These are phyloP conservation scores for Spizaetus ornatus DNA, from an alignment of 2,113 vertebrate species.

Conservation along the genomic window DNA sequence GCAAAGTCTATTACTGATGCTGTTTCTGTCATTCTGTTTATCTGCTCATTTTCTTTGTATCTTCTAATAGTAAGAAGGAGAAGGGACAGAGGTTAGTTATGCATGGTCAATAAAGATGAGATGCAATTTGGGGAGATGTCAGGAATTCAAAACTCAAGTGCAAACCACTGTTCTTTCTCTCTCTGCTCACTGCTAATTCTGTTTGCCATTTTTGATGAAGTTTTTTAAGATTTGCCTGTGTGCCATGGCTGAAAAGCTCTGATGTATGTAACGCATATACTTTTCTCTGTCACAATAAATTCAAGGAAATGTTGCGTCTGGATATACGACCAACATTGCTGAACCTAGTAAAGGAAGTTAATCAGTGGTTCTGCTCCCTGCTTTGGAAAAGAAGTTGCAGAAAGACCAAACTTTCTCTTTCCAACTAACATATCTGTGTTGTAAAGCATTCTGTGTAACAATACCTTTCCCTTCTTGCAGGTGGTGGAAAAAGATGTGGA, in stretches of 20 bases:
- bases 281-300: neutral
- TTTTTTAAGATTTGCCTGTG: neutral
- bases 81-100: neutral
- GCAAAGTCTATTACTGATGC: neutral
- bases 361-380: neutral
- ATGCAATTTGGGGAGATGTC: neutral
- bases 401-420: neutral
- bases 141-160: neutral
- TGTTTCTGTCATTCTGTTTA: neutral
- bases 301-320: neutral
- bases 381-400: neutral
- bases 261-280: rapidly evolving
- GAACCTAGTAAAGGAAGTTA: neutral
- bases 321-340: rapidly evolving
- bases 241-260: neutral
- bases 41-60: neutral
- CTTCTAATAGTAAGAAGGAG: neutral
- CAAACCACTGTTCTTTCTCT: neutral
- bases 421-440: neutral
- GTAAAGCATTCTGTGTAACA: neutral
- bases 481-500: constrained; percentile 86
- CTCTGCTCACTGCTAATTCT: neutral
- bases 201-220: neutral
- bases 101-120: neutral
- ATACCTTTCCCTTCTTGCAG: constrained; percentile 65